Evolutionary conservation across 2,797 vertebrate species (phyloP).

Genomic region (Columba guinea): DNA sequence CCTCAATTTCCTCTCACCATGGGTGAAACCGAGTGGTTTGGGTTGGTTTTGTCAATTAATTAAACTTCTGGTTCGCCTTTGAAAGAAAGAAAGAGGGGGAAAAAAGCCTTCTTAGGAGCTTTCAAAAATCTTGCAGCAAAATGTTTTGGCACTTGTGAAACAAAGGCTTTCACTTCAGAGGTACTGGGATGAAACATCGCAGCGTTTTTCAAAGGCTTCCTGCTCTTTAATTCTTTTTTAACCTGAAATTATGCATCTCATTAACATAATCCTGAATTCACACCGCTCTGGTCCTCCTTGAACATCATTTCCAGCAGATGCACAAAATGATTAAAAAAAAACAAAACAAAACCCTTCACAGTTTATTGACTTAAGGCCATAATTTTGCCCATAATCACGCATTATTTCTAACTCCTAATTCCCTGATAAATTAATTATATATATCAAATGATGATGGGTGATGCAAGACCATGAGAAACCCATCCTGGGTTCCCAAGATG

Average conservation of each 20-base stretch:
- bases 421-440: neutral
- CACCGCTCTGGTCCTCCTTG: conserved; percentile 13
- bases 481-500: neutral
- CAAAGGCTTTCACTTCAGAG: conserved; percentile 58
- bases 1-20: neutral
- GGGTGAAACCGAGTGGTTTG: fast-evolving
- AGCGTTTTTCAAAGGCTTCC: conserved; percentile 33
- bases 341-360: neutral
- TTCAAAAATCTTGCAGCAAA: conserved; percentile 15
- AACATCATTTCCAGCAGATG: conserved; percentile 17
- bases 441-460: fast-evolving
- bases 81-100: neutral
- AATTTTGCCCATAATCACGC: neutral
- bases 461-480: neutral
- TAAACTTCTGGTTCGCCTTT: neutral
- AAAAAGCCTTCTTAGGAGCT: neutral
- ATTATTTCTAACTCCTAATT: neutral
- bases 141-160: conserved; percentile 64
- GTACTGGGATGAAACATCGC: neutral
- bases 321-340: neutral
- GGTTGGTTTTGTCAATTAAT: conserved; percentile 23
- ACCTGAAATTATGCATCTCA: conserved; percentile 51
- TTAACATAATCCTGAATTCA: conserved; percentile 59
- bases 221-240: conserved; percentile 50
- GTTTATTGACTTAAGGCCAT: neutral